These are phyloP conservation scores for Centropus unirufus DNA, from an alignment of 2,113 vertebrate genomes.

Conservation along the genomic window DNA sequence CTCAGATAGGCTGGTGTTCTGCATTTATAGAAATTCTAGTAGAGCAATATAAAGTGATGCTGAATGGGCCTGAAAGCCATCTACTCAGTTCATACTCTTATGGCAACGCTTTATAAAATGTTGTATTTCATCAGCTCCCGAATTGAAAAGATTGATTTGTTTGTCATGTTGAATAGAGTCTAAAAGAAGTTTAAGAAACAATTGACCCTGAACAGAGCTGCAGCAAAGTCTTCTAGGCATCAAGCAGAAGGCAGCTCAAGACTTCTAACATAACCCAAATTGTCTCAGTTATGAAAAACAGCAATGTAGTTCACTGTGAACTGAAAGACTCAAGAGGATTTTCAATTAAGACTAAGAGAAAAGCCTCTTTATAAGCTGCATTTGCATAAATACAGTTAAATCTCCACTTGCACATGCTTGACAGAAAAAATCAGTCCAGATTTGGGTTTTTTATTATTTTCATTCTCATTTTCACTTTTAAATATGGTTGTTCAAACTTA, in stretches of 20 bases:
- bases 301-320: constrained; percentile 19
- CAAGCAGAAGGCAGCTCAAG: constrained; percentile 60
- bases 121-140: constrained; percentile 78
- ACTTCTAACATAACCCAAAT: constrained; percentile 72
- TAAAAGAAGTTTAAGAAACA: constrained; percentile 79
- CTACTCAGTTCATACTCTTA: constrained; percentile 74
- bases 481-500: constrained; percentile 23
- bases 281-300: constrained; percentile 61
- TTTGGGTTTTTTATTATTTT: constrained; percentile 9
- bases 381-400: constrained; percentile 57
- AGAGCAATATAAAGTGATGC: constrained; percentile 56
- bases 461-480: constrained; percentile 46
- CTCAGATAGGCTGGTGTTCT: constrained; percentile 17
- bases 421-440: not conserved
- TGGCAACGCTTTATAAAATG: constrained; percentile 75
- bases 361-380: constrained; percentile 60
- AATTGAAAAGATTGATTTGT: constrained; percentile 83
- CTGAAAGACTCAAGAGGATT: constrained; percentile 59
- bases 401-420: constrained; percentile 1
- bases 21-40: constrained; percentile 50
- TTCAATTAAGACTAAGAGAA: constrained; percentile 70
- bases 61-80: constrained; percentile 70
- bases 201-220: constrained; percentile 72
- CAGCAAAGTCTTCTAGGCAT: constrained; percentile 67
- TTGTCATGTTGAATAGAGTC: constrained; percentile 81